Conservation (phyloP, 2,797 vertebrate species). For the Notamacropus eugenii region DNA sequence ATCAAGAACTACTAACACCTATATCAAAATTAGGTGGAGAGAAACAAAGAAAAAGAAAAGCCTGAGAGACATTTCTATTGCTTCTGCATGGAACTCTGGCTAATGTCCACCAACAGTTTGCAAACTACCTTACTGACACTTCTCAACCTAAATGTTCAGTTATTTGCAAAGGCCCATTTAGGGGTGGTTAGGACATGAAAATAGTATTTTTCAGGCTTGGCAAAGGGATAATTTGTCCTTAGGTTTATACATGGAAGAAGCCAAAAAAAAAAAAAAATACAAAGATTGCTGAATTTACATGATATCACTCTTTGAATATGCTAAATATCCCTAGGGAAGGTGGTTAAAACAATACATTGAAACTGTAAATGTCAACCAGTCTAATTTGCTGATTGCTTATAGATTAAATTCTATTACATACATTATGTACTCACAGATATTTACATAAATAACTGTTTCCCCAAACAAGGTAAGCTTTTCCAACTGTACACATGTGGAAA, state of each 20-base stretch:
- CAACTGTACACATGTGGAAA: background rate
- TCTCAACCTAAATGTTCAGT: background rate
- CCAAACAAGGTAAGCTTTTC: background rate
- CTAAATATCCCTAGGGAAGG: background rate
- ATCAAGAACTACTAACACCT: background rate
- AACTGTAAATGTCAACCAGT: background rate
- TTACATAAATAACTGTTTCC: background rate
- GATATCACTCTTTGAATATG: conserved; percentile 45
- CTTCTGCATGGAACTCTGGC: too few relatives aligned
- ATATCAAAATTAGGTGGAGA: background rate
- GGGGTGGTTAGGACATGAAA: background rate
- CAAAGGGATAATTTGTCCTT: background rate
- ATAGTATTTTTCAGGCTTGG: background rate
- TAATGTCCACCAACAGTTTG: background rate
- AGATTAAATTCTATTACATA: background rate
- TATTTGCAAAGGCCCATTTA: background rate
- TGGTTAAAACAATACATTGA: background rate
- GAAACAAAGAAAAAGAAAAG: background rate
- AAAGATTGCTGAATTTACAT: conserved; percentile 55
- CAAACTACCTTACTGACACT: background rate
- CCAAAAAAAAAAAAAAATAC: conserved; percentile 22
- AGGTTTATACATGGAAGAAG: background rate
- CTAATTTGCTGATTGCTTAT: background rate
- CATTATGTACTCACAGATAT: background rate
- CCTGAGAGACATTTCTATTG: background rate